These are phyloP conservation scores for Capitulum mitella DNA, from an alignment of 2,888 invertebrate species.

Conservation along the genomic window DNA sequence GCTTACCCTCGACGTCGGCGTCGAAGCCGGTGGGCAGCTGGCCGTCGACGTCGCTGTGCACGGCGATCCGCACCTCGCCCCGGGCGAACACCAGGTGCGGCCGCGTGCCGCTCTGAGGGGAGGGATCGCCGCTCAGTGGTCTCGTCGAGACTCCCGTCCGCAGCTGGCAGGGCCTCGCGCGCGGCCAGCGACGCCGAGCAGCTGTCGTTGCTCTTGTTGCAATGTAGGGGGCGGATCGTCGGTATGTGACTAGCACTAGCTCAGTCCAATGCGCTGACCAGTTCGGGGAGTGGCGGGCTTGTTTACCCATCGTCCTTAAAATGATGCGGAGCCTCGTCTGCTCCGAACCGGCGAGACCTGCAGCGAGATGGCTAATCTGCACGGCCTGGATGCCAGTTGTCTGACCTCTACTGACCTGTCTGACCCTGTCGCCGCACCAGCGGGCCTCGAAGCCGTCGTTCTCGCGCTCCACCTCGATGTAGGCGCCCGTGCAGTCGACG, in stretches of 20 bases:
- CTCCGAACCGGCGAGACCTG: too few species aligned
- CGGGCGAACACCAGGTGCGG: slow-evolving; percentile 39
- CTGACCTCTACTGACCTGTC: slow-evolving; percentile 32
- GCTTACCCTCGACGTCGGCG: slow-evolving; percentile 38
- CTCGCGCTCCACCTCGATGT: slow-evolving; percentile 39
- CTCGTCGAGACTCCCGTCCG: background rate
- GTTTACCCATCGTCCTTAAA: too few species aligned
- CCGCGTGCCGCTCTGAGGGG: slow-evolving; percentile 33
- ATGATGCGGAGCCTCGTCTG: too few species aligned
- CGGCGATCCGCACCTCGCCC: slow-evolving; percentile 36
- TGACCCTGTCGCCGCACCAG: slow-evolving; percentile 38
- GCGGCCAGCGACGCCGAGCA: background rate
- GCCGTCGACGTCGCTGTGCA: slow-evolving; percentile 34
- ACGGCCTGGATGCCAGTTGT: background rate
- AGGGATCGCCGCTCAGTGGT: background rate
- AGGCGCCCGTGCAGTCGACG: slow-evolving; percentile 38
- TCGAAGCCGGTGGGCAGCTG: slow-evolving; percentile 37
- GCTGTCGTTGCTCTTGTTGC: too few species aligned
- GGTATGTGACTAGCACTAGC: too few species aligned
- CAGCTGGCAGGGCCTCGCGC: background rate
- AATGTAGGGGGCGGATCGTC: too few species aligned
- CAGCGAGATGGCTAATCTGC: background rate
- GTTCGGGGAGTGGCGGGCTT: too few species aligned
- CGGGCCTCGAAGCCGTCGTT: slow-evolving; percentile 38
- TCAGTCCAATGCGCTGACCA: too few species aligned